Evolutionary conservation across 2,888 invertebrate species (phyloP).

Genomic region (Sphaerophoria rueppellii): DNA sequence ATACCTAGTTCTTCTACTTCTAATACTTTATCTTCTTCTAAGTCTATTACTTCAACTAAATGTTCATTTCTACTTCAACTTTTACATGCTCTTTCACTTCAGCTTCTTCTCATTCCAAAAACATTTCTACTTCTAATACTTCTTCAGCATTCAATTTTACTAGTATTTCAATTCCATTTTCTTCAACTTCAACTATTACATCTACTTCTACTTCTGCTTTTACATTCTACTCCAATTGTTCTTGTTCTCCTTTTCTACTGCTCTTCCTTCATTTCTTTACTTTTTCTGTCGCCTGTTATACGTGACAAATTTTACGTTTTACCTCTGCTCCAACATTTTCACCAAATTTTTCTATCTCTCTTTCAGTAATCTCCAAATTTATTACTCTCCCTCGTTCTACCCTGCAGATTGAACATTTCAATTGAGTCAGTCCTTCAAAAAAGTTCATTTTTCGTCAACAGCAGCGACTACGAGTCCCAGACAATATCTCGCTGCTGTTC

Average conservation of each 20-base stretch:
- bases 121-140: too few species aligned
- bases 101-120: too few species aligned
- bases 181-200: not conserved
- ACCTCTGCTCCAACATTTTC: not conserved
- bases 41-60: too few species aligned
- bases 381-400: not conserved
- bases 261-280: not conserved
- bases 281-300: too few species aligned
- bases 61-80: too few species aligned
- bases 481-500: not conserved
- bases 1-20: too few species aligned
- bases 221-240: not conserved
- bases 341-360: not conserved
- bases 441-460: not conserved
- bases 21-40: too few species aligned
- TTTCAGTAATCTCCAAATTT: not conserved
- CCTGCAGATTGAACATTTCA: not conserved
- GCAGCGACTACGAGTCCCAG: not conserved
- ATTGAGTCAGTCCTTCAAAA: not conserved
- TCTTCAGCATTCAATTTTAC: too few species aligned
- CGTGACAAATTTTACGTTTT: not conserved
- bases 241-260: not conserved
- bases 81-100: too few species aligned
- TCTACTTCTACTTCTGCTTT: too few species aligned
- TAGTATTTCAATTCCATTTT: not conserved